Evolutionary conservation across 2,888 invertebrate species (phyloP).

Genomic region (Latrodectus hesperus): DNA sequence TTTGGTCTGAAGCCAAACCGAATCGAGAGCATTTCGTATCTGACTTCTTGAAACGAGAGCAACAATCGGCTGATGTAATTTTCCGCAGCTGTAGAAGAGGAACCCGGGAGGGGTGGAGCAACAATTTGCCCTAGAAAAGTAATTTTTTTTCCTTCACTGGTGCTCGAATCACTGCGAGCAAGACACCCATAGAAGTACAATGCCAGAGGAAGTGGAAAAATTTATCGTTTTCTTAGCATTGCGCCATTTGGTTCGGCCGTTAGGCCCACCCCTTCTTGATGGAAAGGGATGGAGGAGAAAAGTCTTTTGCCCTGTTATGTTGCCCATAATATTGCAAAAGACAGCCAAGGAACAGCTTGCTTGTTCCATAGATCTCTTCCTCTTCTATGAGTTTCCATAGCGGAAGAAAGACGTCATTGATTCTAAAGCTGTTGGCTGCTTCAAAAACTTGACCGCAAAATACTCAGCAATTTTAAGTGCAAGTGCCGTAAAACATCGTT

Average conservation of each 20-base stretch:
- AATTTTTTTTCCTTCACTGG: conserved; percentile 32
- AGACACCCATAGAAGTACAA: conserved; percentile 57
- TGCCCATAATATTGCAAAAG: conserved; percentile 59
- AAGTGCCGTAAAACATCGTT: conserved; percentile 48
- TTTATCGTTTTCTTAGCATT: conserved; percentile 67
- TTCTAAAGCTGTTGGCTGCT: conserved; percentile 20
- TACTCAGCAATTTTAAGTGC: conserved; percentile 34
- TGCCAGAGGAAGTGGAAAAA: conserved; percentile 51
- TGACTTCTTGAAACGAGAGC: conserved; percentile 47
- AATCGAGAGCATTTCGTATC: conserved; percentile 36
- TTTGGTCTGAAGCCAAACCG: conserved; percentile 53
- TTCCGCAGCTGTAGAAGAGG: conserved; percentile 51
- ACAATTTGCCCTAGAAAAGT: conserved; percentile 47
- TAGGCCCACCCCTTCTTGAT: conserved; percentile 28
- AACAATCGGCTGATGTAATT: conserved; percentile 62
- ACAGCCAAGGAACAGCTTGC: conserved; percentile 58
- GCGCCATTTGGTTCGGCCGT: conserved; percentile 62
- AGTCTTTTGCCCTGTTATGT: conserved; percentile 43
- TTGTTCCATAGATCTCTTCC: conserved; percentile 62
- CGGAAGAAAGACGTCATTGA: conserved; percentile 45
- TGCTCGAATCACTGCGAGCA: conserved; percentile 50
- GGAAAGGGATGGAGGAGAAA: conserved; percentile 7
- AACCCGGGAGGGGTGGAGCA: conserved; percentile 39
- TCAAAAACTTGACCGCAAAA: conserved; percentile 24
- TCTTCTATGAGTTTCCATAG: conserved; percentile 34